Evolutionary conservation across 2,113 vertebrate genomes (phyloP).

Genomic region (Physeter macrocephalus): DNA sequence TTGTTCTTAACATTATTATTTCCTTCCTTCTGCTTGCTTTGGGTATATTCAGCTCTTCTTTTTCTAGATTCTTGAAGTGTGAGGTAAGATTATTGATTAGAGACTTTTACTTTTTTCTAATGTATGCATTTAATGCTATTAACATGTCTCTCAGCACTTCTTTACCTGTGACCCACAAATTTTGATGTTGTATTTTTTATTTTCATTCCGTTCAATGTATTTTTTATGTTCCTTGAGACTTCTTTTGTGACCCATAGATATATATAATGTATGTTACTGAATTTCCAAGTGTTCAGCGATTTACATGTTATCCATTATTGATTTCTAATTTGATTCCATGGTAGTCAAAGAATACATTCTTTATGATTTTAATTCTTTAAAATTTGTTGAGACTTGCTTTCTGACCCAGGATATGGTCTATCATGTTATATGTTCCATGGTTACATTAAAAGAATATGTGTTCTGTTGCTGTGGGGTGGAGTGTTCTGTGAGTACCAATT

Average conservation of each 20-base stretch:
- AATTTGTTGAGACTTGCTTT: neutral
- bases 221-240: neutral
- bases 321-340: neutral
- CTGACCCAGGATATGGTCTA: neutral
- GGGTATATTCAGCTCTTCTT: neutral
- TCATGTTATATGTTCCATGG: neutral
- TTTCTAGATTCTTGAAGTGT: neutral
- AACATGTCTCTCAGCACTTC: neutral
- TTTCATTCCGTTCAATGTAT: neutral
- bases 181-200: neutral
- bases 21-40: neutral
- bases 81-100: neutral
- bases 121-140: neutral
- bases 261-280: neutral
- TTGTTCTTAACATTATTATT: neutral
- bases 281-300: neutral
- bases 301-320: neutral
- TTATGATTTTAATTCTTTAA: neutral
- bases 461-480: neutral
- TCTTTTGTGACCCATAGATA: neutral
- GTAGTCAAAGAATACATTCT: neutral
- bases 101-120: neutral
- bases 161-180: neutral
- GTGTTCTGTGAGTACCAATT: neutral
- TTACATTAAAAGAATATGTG: neutral